A percentile compares a stretch with the other conserved stretches of the same genome.
These are phyloP conservation scores for Butorides virescens DNA, from an alignment of 2,113 vertebrate species.

Conservation along the genomic window DNA sequence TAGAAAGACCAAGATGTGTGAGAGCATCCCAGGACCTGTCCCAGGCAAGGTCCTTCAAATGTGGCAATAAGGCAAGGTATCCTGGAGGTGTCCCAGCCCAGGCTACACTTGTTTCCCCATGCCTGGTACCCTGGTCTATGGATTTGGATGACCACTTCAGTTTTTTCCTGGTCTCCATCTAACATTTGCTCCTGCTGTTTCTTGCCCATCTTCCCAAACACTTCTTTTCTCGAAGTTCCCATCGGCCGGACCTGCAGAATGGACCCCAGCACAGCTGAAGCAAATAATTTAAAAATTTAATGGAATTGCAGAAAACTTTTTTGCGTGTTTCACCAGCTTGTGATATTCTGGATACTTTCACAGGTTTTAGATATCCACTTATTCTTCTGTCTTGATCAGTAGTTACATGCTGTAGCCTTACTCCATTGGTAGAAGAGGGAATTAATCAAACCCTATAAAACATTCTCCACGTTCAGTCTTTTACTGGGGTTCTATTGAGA, in stretches of 20 bases:
- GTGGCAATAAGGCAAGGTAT: background rate
- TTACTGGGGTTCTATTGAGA: slow-evolving; percentile 21
- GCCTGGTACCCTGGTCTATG: background rate
- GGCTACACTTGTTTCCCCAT: background rate
- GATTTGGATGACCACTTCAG: background rate
- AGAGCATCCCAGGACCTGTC: background rate
- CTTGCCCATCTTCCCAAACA: background rate
- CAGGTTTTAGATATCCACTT: background rate
- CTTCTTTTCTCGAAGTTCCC: background rate
- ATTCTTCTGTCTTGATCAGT: background rate
- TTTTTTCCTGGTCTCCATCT: background rate
- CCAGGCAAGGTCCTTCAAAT: background rate
- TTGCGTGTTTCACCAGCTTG: background rate
- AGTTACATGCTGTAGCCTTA: background rate
- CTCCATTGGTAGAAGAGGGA: background rate
- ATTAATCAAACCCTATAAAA: slow-evolving; percentile 28
- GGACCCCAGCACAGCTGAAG: background rate
- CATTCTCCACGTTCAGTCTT: background rate
- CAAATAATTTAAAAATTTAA: background rate
- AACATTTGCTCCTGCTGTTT: background rate
- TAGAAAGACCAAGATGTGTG: background rate
- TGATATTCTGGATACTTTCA: background rate
- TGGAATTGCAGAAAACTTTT: background rate
- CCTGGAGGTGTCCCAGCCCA: background rate
- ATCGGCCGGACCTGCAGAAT: background rate